Base-by-base conservation (phyloP, 2,888 invertebrate genomes). In the Bugula neritina region DNA sequence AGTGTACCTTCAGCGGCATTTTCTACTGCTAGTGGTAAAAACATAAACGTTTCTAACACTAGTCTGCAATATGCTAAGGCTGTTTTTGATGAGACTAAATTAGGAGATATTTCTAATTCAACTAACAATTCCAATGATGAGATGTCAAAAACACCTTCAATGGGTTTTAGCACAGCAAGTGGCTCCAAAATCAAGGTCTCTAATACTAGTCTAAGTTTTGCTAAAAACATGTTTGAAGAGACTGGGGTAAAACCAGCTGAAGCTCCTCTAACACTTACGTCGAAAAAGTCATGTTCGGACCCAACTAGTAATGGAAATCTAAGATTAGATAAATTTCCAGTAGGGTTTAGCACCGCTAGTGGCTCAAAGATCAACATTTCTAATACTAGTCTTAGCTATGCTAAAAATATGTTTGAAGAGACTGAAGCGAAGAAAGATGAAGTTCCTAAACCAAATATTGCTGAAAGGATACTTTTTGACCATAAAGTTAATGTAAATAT, bases 351-450 rank as follows among this genome's bases (percentile, higher is more conserved):
- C 43, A 43, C 63, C 1, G 63, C 63, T 29, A 10, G 5, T 13
- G 63, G 63, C 31, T 13, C 13, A 31, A 63, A 31, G 5, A 63
- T 63, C 2, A 63, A 27, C 31, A n/a, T 63, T 5, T 63, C 63
- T 13, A 27, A 31, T 27, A 63, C 21, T 29, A 63, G 63, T n/a
- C 5, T 63, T 2, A 34, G 31, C n/a, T 5, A 2, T 31, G 34
- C 31, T 10, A 63, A 63, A n/a, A 63, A n/a, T 34, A 21, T 63
- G 2, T 63, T 63, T 63, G 63, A 63, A 3, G 23, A 55, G 5
- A 55, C 21, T 17, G 23, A 55, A 55, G 10, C 17, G 43, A 43
- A 43, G 43, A 43, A 5, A 17, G 43, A 43, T 43, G 43, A 43
- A 17, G 43, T 43, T 43, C 10, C 5, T 5, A 43, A 43, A 17